Base-by-base conservation (phyloP, 2,113 vertebrate genomes). In the Neomonachus schauinslandi region DNA sequence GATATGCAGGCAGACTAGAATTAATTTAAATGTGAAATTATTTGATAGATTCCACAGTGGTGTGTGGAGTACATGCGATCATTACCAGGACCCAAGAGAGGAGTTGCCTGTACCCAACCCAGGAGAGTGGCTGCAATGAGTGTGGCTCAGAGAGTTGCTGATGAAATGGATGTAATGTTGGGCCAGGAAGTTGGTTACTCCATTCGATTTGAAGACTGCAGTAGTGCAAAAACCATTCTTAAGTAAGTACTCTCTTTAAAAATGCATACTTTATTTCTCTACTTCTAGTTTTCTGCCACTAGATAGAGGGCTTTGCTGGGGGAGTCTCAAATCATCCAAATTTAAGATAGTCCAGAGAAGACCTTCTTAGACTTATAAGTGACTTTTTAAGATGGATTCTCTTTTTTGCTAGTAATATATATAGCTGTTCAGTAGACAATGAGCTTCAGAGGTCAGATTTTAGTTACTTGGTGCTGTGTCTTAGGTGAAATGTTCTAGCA, bases 121-220 rank as follows among this genome's bases (percentile, higher is more conserved):
- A 99, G 99, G 95, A 99, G 99, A 98, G 99, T 99, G 51, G 99
- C 99, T 0, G 99, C 99, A 0, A 99, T 99, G 99, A 99, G 99
- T 19, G 99, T 99, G 92, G 99, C 99, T 1, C 99, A 99, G 98
- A 99, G 99, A 49, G 99, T 99, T 42, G 99, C 99, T 31, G 99
- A 99, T 95, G 99, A 99, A 98, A 99, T 99, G 99, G 99, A 99
- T 97, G 99, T 99, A 71, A 99, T 99, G 99, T 98, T 99, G 98
- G 99, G 99, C 93, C 99, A 99, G 97, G 99, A 99, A 98, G 99
- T 99, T 93, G 99, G 99, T 57, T 99, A 99, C 94, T 99, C 99
- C 86, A 99, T 99, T 98, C 99, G 99, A 97, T 99, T 99, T 97
- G 99, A 99, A 98, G 99, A 99, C 98, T 99, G 99, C 99, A 99